A percentile compares a stretch with the other conserved stretches of the same genome.
These are phyloP conservation scores for Oncorhynchus masou DNA, from an alignment of 2,113 vertebrate species.

Conservation along the genomic window DNA sequence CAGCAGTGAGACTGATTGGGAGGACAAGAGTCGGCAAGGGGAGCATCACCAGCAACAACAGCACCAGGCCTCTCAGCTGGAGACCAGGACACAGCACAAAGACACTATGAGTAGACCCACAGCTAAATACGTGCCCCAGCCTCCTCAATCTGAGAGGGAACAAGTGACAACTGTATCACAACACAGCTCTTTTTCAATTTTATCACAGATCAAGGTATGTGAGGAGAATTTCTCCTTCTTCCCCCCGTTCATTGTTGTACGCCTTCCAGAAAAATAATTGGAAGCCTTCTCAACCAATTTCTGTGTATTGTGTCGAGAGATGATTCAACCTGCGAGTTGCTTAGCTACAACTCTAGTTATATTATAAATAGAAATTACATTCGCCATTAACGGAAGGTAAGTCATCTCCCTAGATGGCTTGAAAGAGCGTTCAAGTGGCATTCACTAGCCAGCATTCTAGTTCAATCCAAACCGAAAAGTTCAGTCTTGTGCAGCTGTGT, in stretches of 20 bases:
- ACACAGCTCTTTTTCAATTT: conserved; percentile 62
- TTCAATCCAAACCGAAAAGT: too few relatives aligned
- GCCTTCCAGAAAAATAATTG: neutral
- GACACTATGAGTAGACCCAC: conserved; percentile 28
- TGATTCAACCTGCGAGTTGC: neutral
- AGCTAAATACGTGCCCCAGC: conserved; percentile 18
- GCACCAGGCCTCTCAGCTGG: conserved; percentile 5
- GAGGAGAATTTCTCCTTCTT: neutral
- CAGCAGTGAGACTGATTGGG: conserved; percentile 51
- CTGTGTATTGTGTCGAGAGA: neutral
- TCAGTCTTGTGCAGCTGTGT: neutral
- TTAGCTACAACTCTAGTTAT: conserved; percentile 12
- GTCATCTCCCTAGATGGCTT: neutral
- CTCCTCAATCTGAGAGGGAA: conserved; percentile 56
- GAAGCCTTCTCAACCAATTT: too few relatives aligned
- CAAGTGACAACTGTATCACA: conserved; percentile 51
- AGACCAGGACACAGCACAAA: conserved; percentile 20
- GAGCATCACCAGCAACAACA: conserved; percentile 27
- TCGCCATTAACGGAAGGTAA: neutral
- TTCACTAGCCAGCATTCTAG: too few relatives aligned
- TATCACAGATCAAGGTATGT: conserved; percentile 76
- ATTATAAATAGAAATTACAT: conserved; percentile 1
- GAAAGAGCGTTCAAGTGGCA: neutral
- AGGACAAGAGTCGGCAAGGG: conserved; percentile 44
- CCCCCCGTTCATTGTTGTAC: neutral